Evolutionary conservation across 92 coral and sea anemone genomes (phyloP).

Genomic region (Palythoa caribaeorum): DNA sequence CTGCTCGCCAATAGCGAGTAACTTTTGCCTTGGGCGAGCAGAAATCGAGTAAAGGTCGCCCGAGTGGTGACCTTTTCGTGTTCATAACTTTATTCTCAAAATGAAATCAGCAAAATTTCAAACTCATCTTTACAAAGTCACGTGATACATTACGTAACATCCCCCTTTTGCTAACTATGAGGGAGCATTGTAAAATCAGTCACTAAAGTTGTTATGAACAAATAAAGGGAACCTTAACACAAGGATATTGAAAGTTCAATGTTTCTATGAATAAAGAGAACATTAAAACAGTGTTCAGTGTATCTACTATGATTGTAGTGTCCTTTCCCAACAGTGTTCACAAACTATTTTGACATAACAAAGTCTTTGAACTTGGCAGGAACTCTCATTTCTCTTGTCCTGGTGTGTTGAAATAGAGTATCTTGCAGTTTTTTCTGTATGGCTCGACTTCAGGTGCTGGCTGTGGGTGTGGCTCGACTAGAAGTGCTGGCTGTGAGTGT

Average conservation of each 20-base stretch:
- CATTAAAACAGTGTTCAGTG: not conserved
- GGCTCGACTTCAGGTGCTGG: too few relatives aligned
- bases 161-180: not conserved
- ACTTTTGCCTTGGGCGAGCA: too few relatives aligned
- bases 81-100: not conserved
- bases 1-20: too few relatives aligned
- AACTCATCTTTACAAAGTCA: too few relatives aligned
- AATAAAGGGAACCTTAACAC: too few relatives aligned
- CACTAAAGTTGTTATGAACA: not conserved
- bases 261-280: too few relatives aligned
- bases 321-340: conserved; percentile 21
- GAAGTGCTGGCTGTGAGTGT: too few relatives aligned
- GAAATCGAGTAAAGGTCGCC: too few relatives aligned
- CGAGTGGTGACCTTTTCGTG: not conserved
- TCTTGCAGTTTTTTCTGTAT: conserved; percentile 8
- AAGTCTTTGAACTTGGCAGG: conserved; percentile 35
- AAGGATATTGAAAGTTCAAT: too few relatives aligned
- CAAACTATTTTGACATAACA: conserved; percentile 31
- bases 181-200: not conserved
- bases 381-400: conserved; percentile 30
- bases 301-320: not conserved
- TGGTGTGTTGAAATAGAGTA: conserved; percentile 35
- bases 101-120: not conserved
- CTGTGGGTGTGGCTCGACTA: too few relatives aligned
- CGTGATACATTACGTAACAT: conserved; percentile 1